These are phyloP conservation scores for Chelonia mydas DNA, from an alignment of 2,797 vertebrate species.

Conservation along the genomic window DNA sequence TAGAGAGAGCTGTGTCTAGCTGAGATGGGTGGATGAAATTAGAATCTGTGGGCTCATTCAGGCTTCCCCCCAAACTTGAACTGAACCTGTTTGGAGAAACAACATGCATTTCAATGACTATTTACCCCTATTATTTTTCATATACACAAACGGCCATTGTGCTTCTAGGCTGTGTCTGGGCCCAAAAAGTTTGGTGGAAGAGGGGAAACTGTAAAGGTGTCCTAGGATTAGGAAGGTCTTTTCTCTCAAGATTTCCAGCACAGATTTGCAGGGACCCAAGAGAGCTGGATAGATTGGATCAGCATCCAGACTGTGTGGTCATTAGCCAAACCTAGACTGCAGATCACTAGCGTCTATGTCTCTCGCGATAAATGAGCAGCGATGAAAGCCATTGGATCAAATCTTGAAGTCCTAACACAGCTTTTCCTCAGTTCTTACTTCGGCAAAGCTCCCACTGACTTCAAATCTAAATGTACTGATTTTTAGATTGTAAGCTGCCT, in stretches of 20 bases:
- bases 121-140: background rate
- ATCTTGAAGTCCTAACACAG: background rate
- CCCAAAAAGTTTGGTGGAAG: background rate
- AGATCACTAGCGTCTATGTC: background rate
- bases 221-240: background rate
- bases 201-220: background rate
- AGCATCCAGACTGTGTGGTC: background rate
- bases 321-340: background rate
- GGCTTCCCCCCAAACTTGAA: background rate
- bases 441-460: background rate
- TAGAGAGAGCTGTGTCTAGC: background rate
- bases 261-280: background rate
- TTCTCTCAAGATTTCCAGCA: background rate
- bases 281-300: background rate
- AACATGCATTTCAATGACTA: background rate
- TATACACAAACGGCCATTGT: background rate
- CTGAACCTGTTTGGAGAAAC: background rate
- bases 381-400: background rate
- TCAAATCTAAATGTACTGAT: background rate
- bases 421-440: background rate
- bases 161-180: background rate
- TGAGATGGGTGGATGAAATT: background rate
- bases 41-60: background rate
- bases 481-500: background rate
- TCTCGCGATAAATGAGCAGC: background rate